A percentile compares a stretch with the other conserved stretches of the same genome.
Evolutionary conservation across 2,797 vertebrate species (phyloP).

Genomic region (Synaphobranchus kaupii): DNA sequence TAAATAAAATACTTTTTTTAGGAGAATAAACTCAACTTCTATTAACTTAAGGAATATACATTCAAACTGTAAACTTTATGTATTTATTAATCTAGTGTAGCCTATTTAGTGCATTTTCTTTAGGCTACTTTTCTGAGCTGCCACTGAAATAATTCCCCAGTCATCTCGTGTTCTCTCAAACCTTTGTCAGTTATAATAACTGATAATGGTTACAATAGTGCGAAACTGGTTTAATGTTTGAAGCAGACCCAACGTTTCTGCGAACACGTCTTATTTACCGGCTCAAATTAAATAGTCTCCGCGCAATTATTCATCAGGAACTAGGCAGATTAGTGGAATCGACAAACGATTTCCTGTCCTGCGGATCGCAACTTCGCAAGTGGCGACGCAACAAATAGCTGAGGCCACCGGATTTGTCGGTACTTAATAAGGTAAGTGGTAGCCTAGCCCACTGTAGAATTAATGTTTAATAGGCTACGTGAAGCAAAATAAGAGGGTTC

Average conservation of each 20-base stretch:
- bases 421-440: neutral
- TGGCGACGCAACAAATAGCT: neutral
- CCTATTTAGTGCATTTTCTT: neutral
- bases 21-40: neutral
- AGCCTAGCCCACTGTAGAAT: neutral
- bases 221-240: neutral
- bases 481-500: neutral
- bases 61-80: neutral
- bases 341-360: neutral
- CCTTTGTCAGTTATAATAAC: neutral
- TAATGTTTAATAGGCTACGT: neutral
- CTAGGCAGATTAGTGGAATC: neutral
- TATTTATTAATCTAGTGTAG: neutral
- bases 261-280: neutral
- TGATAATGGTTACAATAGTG: neutral
- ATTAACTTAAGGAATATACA: neutral
- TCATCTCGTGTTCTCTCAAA: neutral
- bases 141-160: neutral
- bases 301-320: constrained; percentile 9
- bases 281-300: neutral
- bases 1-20: neutral
- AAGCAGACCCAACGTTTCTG: neutral
- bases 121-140: neutral
- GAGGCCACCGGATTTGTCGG: neutral
- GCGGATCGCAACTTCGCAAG: neutral